Evolutionary conservation across 1,140 invertebrate species (phyloP).

Genomic region (Tetragonula clypearis): DNA sequence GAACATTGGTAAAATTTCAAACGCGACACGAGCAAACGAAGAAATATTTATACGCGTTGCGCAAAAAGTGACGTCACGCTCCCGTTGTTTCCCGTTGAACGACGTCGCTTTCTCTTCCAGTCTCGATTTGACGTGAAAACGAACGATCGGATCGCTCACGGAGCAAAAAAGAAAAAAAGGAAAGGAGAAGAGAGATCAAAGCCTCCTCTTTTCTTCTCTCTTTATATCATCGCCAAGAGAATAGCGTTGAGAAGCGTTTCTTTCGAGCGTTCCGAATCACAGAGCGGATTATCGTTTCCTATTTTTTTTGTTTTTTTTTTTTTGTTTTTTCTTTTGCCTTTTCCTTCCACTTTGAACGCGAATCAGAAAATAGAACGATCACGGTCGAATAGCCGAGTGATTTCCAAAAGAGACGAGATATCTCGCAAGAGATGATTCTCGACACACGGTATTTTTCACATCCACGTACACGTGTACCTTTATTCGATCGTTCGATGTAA

Average conservation of each 20-base stretch:
- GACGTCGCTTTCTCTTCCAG: not conserved
- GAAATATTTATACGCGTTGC: not conserved
- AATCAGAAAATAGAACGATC: not conserved
- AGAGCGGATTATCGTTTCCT: not conserved
- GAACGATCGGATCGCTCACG: not conserved
- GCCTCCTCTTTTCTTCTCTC: not conserved
- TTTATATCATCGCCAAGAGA: not conserved
- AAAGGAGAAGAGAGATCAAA: not conserved
- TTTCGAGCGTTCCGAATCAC: not conserved
- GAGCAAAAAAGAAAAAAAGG: not conserved
- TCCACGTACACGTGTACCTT: not conserved
- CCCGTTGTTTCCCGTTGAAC: not conserved
- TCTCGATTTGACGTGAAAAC: not conserved
- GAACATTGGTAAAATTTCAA: not conserved
- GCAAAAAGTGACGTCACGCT: not conserved
- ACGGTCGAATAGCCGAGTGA: not conserved
- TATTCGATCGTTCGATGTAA: constrained; percentile 33
- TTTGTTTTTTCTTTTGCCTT: not conserved
- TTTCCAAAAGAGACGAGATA: not conserved
- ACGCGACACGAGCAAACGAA: not conserved
- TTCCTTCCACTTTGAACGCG: not conserved
- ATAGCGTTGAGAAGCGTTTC: not conserved
- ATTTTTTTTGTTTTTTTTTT: not conserved
- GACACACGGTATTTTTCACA: not conserved
- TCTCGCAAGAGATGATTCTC: not conserved